phyloP scores from a whole-genome alignment of 1,140 invertebrate species.

The Acromyrmex heyeri region DNA sequence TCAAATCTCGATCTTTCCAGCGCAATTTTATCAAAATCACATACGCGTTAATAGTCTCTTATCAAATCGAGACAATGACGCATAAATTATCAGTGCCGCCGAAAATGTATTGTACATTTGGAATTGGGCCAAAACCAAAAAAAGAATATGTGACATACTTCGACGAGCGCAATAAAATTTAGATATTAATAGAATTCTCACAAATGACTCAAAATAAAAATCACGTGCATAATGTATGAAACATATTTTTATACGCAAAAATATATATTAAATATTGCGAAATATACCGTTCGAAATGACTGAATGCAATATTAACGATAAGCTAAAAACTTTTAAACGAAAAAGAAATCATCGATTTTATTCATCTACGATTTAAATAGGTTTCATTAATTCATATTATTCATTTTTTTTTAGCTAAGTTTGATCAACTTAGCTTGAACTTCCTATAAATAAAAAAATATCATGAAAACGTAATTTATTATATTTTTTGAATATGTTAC shows the following conservation, averaged over 20 bases:
- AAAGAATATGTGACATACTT: slow-evolving; percentile 45
- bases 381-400: neutral
- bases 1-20: neutral
- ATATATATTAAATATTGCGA: neutral
- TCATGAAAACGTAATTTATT: neutral
- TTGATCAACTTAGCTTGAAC: neutral
- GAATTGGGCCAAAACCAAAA: slow-evolving; percentile 37
- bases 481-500: neutral
- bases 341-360: neutral
- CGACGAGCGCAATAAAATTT: slow-evolving; percentile 53
- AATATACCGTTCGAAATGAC: neutral
- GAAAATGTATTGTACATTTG: slow-evolving; percentile 24
- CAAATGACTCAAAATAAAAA: slow-evolving; percentile 14
- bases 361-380: neutral
- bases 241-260: neutral
- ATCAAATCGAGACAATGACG: neutral
- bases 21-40: slow-evolving; percentile 35
- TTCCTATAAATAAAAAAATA: neutral
- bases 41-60: neutral
- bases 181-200: slow-evolving; percentile 59
- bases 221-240: slow-evolving; percentile 4
- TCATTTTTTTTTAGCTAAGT: neutral
- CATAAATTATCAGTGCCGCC: neutral
- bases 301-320: neutral
- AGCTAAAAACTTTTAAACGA: neutral